phyloP scores from a whole-genome alignment of 2,113 vertebrate species.

The Alethe diademata region DNA sequence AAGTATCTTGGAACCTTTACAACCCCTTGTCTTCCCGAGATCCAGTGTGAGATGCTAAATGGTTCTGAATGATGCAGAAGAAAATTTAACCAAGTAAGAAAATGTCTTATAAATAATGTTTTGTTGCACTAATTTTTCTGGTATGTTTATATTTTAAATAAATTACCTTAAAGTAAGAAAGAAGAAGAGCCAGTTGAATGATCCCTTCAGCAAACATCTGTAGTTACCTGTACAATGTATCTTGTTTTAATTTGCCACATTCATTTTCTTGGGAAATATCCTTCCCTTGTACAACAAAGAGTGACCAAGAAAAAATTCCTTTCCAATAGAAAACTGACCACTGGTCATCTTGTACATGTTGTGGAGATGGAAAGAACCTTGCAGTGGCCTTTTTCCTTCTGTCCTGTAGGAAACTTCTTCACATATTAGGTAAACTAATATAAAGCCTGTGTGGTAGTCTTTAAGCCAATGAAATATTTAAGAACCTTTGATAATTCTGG shows the following conservation, averaged over 20 bases:
- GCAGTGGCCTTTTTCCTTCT: background rate
- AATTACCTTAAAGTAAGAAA: background rate
- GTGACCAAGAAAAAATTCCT: background rate
- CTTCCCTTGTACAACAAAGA: background rate
- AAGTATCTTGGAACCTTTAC: background rate
- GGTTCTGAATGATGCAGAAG: background rate
- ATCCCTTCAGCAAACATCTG: background rate
- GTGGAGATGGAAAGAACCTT: background rate
- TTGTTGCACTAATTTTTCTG: background rate
- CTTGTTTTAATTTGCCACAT: background rate
- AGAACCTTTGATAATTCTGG: background rate
- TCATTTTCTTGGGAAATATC: background rate
- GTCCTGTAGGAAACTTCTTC: background rate
- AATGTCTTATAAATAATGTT: background rate
- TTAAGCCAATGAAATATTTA: background rate
- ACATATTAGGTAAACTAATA: background rate
- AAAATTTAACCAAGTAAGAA: background rate
- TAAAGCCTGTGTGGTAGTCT: background rate
- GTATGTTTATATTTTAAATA: background rate
- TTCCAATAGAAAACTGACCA: background rate
- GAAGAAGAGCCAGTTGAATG: background rate
- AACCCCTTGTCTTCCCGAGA: background rate
- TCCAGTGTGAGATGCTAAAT: background rate
- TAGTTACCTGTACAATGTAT: background rate
- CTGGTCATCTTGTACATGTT: background rate